Percentiles rank a stretch among this genome's conserved stretches.
phyloP scores from a whole-genome alignment of 1,140 invertebrate genomes.

The Globodera rostochiensis region DNA sequence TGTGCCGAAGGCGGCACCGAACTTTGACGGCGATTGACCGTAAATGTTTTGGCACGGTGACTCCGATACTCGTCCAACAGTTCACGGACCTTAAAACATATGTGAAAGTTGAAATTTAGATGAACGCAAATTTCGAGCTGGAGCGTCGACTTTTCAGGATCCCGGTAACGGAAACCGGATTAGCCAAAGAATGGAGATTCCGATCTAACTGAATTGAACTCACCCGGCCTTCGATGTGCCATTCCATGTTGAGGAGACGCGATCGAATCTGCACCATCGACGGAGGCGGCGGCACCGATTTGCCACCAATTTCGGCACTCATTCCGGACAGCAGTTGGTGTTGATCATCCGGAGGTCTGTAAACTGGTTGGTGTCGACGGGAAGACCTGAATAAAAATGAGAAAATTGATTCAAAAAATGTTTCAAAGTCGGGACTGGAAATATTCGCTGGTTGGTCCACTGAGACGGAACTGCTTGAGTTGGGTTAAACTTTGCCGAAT shows the following conservation, averaged over 20 bases:
- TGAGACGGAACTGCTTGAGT: conserved; percentile 13
- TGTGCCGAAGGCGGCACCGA: not conserved
- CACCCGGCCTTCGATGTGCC: conserved; percentile 4
- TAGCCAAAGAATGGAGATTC: too few species aligned
- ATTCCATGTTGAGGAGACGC: conserved; percentile 17
- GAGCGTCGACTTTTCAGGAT: too few species aligned
- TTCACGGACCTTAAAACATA: not conserved
- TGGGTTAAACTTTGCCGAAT: conserved; percentile 7
- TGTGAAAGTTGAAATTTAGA: too few species aligned
- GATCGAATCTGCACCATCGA: conserved; percentile 11
- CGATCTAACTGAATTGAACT: not conserved
- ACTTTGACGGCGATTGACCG: not conserved
- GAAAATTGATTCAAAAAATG: not conserved
- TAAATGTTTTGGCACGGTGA: not conserved
- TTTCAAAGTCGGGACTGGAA: not conserved
- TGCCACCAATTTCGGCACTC: not conserved
- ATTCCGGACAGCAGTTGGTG: not conserved
- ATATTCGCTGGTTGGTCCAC: conserved; percentile 7
- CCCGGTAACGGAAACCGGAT: too few species aligned
- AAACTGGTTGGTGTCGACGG: not conserved
- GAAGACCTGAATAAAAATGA: not conserved
- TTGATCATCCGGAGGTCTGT: not conserved
- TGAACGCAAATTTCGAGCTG: too few species aligned
- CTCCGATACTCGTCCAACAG: conserved; percentile 2
- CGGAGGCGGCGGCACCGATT: not conserved